These are phyloP conservation scores for Drosophila koepferae DNA, from an alignment of 2,888 invertebrate genomes.

Conservation along the genomic window DNA sequence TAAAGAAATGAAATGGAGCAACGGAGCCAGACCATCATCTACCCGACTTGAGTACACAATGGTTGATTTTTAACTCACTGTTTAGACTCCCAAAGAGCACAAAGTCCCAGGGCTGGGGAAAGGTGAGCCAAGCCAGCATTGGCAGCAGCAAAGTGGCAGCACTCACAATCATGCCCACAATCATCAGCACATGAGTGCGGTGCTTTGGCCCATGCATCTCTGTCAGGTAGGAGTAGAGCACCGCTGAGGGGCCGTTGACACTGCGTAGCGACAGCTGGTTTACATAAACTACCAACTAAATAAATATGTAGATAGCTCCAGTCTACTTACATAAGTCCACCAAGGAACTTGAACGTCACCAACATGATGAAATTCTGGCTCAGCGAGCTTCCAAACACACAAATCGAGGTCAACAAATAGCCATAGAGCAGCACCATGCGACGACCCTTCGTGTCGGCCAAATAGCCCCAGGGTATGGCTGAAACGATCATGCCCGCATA, in stretches of 20 bases:
- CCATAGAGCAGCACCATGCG: constrained; percentile 89
- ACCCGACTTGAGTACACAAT: neutral
- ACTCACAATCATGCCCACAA: constrained; percentile 89
- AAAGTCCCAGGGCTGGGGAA: constrained; percentile 88
- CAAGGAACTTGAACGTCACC: constrained; percentile 89
- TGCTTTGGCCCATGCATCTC: constrained; percentile 90
- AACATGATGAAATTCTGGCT: constrained; percentile 89
- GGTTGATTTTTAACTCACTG: constrained; percentile 69
- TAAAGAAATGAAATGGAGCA: neutral
- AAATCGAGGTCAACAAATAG: constrained; percentile 88
- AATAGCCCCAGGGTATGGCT: constrained; percentile 91
- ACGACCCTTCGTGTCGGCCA: constrained; percentile 91
- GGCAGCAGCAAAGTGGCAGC: constrained; percentile 88
- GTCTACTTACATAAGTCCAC: constrained; percentile 90
- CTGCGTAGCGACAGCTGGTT: constrained; percentile 80
- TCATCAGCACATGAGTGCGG: constrained; percentile 88
- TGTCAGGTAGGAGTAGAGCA: constrained; percentile 90
- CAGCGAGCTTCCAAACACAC: constrained; percentile 88
- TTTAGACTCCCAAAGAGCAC: constrained; percentile 84
- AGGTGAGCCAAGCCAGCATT: constrained; percentile 90
- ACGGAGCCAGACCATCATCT: neutral
- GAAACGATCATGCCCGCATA: constrained; percentile 93
- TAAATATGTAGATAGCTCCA: neutral
- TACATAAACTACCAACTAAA: neutral
- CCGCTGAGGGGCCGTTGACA: constrained; percentile 90